phyloP scores from a whole-genome alignment of 1,140 invertebrate genomes.

The Brachionus angularis region DNA sequence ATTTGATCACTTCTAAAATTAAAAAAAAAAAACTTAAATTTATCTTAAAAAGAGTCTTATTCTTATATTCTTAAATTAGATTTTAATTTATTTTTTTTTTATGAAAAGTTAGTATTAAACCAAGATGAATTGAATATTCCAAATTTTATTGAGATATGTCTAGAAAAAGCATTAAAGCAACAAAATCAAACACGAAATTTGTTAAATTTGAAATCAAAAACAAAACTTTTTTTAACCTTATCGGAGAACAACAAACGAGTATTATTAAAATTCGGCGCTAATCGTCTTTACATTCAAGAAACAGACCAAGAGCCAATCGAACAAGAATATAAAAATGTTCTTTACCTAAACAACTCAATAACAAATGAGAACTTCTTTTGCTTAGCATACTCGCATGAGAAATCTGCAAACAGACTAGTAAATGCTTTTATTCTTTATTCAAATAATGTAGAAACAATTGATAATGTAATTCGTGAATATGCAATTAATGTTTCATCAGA shows the following conservation, averaged over 20 bases:
- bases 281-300: neutral
- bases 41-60: neutral
- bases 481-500: slow-evolving; percentile 19
- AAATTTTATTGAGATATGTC: slow-evolving; percentile 40
- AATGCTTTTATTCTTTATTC: slow-evolving; percentile 38
- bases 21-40: no score
- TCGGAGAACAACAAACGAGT: neutral
- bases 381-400: neutral
- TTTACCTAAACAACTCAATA: slow-evolving; percentile 39
- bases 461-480: slow-evolving; percentile 38
- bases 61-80: neutral
- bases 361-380: slow-evolving; percentile 44
- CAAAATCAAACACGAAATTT: neutral
- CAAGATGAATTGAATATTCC: slow-evolving; percentile 39
- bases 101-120: slow-evolving; percentile 19
- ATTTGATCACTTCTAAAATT: no score
- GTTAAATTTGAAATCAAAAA: no score
- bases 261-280: neutral
- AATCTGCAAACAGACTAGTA: neutral
- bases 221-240: slow-evolving; percentile 3
- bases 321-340: slow-evolving; percentile 27
- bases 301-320: slow-evolving; percentile 9
- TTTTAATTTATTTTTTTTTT: neutral
- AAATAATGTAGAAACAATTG: slow-evolving; percentile 29
- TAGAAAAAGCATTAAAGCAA: slow-evolving; percentile 29